These are phyloP conservation scores for Eurosta solidaginis DNA, from an alignment of 1,140 invertebrate genomes.

Conservation along the genomic window DNA sequence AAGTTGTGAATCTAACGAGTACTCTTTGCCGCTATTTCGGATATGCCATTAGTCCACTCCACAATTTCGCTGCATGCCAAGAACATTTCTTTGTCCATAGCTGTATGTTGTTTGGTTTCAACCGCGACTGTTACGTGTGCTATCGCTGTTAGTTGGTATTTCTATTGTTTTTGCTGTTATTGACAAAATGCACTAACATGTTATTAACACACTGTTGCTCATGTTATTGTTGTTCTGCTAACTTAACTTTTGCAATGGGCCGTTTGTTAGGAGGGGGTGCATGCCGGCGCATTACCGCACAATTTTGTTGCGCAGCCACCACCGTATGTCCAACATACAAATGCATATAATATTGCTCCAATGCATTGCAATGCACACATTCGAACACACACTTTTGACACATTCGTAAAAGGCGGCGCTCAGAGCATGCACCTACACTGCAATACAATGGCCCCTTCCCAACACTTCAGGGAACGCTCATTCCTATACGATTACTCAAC, in stretches of 20 bases:
- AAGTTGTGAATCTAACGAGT: too few species aligned
- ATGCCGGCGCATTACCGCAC: background rate
- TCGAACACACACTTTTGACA: background rate
- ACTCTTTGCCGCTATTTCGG: too few species aligned
- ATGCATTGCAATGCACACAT: background rate
- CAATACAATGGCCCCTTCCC: background rate
- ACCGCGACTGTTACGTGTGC: background rate
- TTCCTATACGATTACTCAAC: background rate
- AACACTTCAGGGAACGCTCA: background rate
- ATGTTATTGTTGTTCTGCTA: background rate
- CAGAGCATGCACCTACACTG: background rate
- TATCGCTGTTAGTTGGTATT: background rate
- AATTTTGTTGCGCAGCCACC: conserved; percentile 18
- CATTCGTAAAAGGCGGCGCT: background rate
- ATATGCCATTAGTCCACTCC: too few species aligned
- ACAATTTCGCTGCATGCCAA: too few species aligned
- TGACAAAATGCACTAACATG: background rate
- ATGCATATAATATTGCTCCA: background rate
- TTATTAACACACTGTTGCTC: background rate
- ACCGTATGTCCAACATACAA: too few species aligned
- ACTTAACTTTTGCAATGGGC: too few species aligned
- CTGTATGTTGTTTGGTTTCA: too few species aligned
- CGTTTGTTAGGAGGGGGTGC: too few species aligned
- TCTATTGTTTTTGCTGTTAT: background rate
- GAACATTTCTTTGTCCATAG: too few species aligned